Conservation (phyloP, 2,113 vertebrate genomes). For the Alethe diademata region DNA sequence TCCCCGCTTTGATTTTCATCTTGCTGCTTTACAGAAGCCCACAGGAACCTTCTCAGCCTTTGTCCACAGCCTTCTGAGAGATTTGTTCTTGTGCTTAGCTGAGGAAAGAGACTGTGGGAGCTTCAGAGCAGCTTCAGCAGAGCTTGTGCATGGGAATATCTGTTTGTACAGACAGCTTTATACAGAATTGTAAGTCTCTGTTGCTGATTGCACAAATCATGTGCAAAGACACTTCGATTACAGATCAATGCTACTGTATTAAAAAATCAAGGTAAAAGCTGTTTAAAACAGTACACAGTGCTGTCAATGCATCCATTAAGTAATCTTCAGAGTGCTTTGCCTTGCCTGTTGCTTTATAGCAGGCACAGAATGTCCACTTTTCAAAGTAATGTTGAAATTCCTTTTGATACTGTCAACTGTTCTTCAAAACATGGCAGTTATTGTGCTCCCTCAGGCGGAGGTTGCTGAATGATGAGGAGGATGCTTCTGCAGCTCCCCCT, state of each 20-base stretch:
- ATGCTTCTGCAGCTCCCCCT: not conserved
- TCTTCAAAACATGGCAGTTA: not conserved
- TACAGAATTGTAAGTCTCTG: not conserved
- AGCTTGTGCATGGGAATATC: fast-evolving
- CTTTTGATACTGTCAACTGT: not conserved
- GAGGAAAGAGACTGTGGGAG: not conserved
- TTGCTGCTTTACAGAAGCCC: not conserved
- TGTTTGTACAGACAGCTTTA: not conserved
- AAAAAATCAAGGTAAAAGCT: not conserved
- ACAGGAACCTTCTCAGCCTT: not conserved
- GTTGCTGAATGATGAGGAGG: not conserved
- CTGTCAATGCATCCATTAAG: not conserved
- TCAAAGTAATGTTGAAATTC: not conserved
- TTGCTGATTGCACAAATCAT: not conserved
- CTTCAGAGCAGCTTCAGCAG: not conserved
- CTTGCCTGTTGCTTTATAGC: not conserved
- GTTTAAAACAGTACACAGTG: not conserved
- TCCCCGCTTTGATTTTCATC: not conserved
- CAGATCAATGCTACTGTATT: not conserved
- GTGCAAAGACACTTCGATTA: not conserved
- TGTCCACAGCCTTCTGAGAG: not conserved
- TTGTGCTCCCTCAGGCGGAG: not conserved
- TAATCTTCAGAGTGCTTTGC: not conserved
- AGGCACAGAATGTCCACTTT: not conserved
- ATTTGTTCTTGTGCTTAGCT: not conserved